A percentile compares a stretch with the other conserved stretches of the same genome.
phyloP scores from a whole-genome alignment of 2,797 vertebrate genomes.

The Schizothorax lantsangensis region DNA sequence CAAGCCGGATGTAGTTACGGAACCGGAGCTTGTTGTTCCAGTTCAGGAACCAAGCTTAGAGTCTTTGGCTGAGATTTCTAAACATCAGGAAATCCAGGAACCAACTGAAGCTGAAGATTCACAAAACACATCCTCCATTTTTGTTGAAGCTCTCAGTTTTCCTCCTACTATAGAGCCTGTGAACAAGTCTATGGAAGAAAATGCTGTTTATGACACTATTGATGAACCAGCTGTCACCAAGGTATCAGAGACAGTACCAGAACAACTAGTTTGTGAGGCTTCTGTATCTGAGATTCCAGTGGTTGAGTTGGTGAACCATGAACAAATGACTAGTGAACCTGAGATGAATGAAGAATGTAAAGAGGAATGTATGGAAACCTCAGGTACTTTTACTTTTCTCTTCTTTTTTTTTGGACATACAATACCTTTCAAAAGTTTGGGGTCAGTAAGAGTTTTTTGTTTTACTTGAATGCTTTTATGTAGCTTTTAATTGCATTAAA shows the following conservation, averaged over 20 bases:
- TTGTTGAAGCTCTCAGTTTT: conserved; percentile 22
- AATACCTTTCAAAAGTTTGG: background rate
- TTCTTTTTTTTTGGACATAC: background rate
- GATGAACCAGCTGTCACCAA: conserved; percentile 46
- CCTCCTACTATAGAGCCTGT: conserved; percentile 1
- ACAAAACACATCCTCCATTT: conserved; percentile 10
- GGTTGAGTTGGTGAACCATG: conserved; percentile 14
- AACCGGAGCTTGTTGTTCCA: background rate
- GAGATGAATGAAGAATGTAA: conserved; percentile 23
- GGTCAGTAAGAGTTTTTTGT: background rate
- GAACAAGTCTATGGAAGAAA: background rate
- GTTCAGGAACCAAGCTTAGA: background rate
- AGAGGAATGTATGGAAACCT: conserved; percentile 45
- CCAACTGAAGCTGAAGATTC: background rate
- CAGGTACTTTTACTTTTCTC: conserved; percentile 33
- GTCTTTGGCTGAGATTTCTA: background rate
- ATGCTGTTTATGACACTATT: background rate
- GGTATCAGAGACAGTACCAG: conserved; percentile 43
- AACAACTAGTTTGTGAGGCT: conserved; percentile 40
- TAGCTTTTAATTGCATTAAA: background rate
- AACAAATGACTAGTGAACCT: conserved; percentile 65
- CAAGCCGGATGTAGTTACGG: background rate
- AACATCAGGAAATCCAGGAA: background rate
- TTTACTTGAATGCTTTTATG: background rate
- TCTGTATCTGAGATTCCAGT: conserved; percentile 3